Evolutionary conservation across 2,888 invertebrate genomes (phyloP), one percentile per base, ranked within the genome.

Genomic region (Nycteola revayana): DNA sequence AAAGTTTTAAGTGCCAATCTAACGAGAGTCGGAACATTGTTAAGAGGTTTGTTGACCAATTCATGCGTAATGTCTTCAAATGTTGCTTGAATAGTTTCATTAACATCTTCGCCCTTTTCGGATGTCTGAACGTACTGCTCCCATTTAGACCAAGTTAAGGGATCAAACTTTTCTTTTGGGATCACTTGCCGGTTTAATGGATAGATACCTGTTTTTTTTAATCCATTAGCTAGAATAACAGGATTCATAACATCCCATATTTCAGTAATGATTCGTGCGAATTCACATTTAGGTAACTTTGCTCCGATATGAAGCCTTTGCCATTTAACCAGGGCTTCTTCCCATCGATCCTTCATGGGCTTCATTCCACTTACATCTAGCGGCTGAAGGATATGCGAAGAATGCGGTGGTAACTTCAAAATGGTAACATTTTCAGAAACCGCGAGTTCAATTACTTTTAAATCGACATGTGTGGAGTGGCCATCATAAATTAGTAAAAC

Each of bases 381-480:
- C 2, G 62, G 67, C 36, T 67, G 64, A 5, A 66, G 32, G 4
- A 59, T 25, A 26, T 66, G 60, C 3, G 49, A 57, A 4, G 58
- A 52, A 31, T 71, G 66, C 10, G 66, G 57, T 20, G 67, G 66
- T 10, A 69, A 37, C 32, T 66, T 71, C 1, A 68, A 27, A 18
- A 66, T 60, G 11, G 36, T 37, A 9, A 47, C 25, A 60, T 40
- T 33, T 60, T 65, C 11, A 54, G 58, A 9, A 29, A 32, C 46
- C 60, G 68, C 11, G 63, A 60, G 37, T 60, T 63, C 25, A 54
- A 64, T 45, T 10, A 67, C 47, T 7, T 52, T 54, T 11, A 61
- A 57, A 27, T 64, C 32, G 25, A 57, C n/a, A n/a, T n/a, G n/a
- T n/a, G n/a, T n/a, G n/a, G n/a, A n/a, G n/a, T n/a, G n/a, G n/a